These are phyloP conservation scores for Gortyna flavago DNA, from an alignment of 2,888 invertebrate genomes.

Conservation along the genomic window DNA sequence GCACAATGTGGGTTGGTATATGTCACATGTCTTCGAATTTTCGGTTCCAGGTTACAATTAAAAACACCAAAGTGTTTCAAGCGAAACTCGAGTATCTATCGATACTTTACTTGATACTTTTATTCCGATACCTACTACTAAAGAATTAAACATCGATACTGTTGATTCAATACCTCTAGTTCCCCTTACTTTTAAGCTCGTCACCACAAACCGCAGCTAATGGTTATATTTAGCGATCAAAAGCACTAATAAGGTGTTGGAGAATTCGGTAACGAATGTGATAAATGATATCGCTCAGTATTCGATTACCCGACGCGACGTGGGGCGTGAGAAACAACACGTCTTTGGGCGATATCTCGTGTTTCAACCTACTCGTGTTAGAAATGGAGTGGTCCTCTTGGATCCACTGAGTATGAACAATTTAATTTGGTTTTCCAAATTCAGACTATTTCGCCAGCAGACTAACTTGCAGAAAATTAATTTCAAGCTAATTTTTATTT, in stretches of 20 bases:
- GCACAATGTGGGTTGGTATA: no score
- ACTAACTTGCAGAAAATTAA: background rate
- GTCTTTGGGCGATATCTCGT: constrained; percentile 76
- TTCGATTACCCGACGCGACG: constrained; percentile 74
- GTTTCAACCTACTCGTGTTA: constrained; percentile 76
- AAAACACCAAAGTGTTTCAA: background rate
- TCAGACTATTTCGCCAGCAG: background rate
- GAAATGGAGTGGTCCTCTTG: constrained; percentile 50
- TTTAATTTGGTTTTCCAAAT: background rate
- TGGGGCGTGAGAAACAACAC: constrained; percentile 81
- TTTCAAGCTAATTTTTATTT: background rate
- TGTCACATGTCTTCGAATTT: no score
- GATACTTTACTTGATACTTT: background rate
- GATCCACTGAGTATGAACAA: background rate
- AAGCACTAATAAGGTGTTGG: constrained; percentile 72
- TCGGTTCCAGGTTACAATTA: no score
- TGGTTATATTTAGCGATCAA: constrained; percentile 71
- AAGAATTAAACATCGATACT: background rate
- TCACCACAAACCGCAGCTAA: constrained; percentile 59
- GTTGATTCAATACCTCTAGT: background rate
- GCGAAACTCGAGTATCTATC: background rate
- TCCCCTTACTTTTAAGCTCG: constrained; percentile 39
- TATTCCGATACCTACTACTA: background rate
- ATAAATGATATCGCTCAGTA: constrained; percentile 82
- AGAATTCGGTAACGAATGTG: constrained; percentile 80